Evolutionary conservation across 2,888 invertebrate genomes (phyloP).

Genomic region (Leptothorax acervorum): DNA sequence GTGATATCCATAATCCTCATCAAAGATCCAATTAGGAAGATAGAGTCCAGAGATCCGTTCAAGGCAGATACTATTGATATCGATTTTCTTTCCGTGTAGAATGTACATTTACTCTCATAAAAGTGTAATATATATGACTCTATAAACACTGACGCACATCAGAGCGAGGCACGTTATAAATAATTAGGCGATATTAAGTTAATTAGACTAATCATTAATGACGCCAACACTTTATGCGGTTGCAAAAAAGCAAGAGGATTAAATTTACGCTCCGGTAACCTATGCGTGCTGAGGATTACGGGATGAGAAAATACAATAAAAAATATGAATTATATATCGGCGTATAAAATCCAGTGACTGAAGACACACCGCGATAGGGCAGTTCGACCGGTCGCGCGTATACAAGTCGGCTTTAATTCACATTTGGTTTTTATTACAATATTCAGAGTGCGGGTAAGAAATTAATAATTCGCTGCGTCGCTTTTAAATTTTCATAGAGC

Average conservation of each 20-base stretch:
- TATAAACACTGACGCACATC: not conserved
- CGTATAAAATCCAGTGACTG: not conserved
- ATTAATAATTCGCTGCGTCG: slow-evolving; percentile 50
- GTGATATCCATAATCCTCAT: slow-evolving; percentile 51
- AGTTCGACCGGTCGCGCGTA: not conserved
- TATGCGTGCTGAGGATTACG: not conserved
- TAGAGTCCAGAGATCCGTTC: not conserved
- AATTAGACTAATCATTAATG: not conserved
- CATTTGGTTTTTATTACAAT: slow-evolving; percentile 49
- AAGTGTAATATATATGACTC: not conserved
- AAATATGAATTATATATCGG: slow-evolving; percentile 22
- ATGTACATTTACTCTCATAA: not conserved
- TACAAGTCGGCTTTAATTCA: slow-evolving; percentile 37
- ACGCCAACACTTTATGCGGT: not conserved
- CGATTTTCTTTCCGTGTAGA: not conserved
- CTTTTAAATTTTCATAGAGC: slow-evolving; percentile 50
- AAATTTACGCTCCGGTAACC: not conserved
- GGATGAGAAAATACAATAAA: not conserved
- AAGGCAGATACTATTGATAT: not conserved
- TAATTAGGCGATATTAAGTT: not conserved
- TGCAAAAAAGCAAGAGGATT: slow-evolving; percentile 2
- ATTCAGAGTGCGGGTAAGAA: slow-evolving; percentile 40
- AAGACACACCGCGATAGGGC: not conserved
- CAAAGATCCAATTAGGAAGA: slow-evolving; percentile 66
- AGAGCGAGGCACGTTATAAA: not conserved